Base-by-base conservation (phyloP, 1,140 invertebrate species). In the Neodiprion fabricii region DNA sequence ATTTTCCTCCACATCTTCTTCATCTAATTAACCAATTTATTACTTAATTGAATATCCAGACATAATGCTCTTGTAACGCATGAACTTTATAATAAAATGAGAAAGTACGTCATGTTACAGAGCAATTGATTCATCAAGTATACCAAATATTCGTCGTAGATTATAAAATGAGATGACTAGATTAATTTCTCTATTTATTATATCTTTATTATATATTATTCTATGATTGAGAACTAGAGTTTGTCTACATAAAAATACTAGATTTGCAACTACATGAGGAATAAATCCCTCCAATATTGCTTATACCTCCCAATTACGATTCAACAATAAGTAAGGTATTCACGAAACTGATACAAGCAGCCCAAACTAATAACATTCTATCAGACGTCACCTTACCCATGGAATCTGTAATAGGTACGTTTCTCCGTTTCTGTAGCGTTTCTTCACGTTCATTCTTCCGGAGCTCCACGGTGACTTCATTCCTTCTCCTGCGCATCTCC, bases 381-480 rank as follows among this genome's bases (percentile, higher is more conserved):
- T 61, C 53, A n/a, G 11, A 28, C n/a, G 21, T 73, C 28, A 67
- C 76, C 71, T 80, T 83, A 91, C 95, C 95, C 86, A 94, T 94
- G 9, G 93, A 94, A 83, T 96, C 94, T 80, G 91, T 90, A 77
- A 92, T 90, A 75, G 95, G 95, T 72, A 99, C 96, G 91, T 99
- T 99, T 83, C 98, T 91, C 83, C 97, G 92, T 89, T 99, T 99
- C 76, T 96, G 93, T 79, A 99, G 89, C 23, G 96, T 97, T 89
- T 99, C 97, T 84, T 99, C 97, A 77, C 97, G 92, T 91, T 99
- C 99, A 84, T 97, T 97, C 91, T 99, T 99, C 77, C 98, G 91
- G 72, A 99, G 89, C 88, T 99, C 97, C 9, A 99, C 95, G 74
- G 96, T 98, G 49, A 97, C 95, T 91, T 99, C 98, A 86, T 96